Conservation (phyloP, 2,797 vertebrate genomes). For the Lates japonicus region DNA sequence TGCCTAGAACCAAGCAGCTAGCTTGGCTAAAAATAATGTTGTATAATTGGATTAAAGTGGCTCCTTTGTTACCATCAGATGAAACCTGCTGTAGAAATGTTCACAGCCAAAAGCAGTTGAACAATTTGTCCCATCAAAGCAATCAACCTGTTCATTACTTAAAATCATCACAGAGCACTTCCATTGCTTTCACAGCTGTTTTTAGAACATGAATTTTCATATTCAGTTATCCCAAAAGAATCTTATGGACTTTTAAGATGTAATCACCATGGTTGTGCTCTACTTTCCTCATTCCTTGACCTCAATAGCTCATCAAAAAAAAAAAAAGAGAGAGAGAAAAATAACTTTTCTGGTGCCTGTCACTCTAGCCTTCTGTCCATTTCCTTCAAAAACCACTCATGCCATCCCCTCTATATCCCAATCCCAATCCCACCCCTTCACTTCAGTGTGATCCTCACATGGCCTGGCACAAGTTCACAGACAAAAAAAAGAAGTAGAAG, state of each 20-base stretch:
- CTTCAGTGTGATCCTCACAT: constrained; percentile 58
- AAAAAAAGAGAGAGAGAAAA: constrained; percentile 7
- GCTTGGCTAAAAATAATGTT: background rate
- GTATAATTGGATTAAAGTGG: constrained; percentile 18
- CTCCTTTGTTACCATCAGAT: constrained; percentile 24
- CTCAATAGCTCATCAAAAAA: constrained; percentile 70
- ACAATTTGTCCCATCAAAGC: constrained; percentile 15
- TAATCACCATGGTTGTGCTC: constrained; percentile 74
- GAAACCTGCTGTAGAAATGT: background rate
- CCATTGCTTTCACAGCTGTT: constrained; percentile 31
- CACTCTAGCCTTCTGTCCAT: constrained; percentile 33
- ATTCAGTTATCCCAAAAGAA: constrained; percentile 56
- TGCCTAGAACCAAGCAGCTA: background rate
- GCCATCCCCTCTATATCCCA: background rate
- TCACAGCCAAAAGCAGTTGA: constrained; percentile 1
- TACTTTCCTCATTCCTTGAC: constrained; percentile 78
- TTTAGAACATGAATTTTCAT: constrained; percentile 54
- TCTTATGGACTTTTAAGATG: constrained; percentile 70
- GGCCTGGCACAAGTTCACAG: constrained; percentile 65
- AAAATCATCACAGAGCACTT: constrained; percentile 8
- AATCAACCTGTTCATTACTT: constrained; percentile 17
- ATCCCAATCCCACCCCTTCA: constrained; percentile 47
- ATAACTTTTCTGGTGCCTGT: constrained; percentile 44
- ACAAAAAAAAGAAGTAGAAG: constrained; percentile 25
- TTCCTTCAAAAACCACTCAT: constrained; percentile 32